Conservation (phyloP, 2,113 vertebrate genomes). For the Carassius gibelio region DNA sequence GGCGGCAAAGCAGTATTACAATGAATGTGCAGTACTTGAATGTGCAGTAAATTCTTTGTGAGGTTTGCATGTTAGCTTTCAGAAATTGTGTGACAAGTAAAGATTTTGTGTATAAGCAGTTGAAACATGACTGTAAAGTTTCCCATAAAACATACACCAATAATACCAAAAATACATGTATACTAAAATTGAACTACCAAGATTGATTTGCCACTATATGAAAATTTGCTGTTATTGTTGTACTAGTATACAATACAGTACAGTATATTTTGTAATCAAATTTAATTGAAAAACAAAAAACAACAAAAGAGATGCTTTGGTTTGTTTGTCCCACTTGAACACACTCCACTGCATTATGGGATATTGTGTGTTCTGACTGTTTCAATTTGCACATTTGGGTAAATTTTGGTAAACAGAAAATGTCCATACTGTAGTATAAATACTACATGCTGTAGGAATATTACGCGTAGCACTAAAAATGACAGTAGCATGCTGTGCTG, state of each 20-base stretch:
- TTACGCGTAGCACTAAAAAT: too few relatives aligned
- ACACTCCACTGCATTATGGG: background rate
- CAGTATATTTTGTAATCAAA: background rate
- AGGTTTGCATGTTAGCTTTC: too few relatives aligned
- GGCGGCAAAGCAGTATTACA: too few relatives aligned
- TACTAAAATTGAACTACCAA: too few relatives aligned
- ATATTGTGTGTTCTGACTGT: background rate
- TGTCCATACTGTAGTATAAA: background rate
- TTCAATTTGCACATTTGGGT: background rate
- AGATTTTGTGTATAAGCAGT: too few relatives aligned
- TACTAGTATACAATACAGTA: background rate
- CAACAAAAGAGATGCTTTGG: background rate
- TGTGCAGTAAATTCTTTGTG: too few relatives aligned
- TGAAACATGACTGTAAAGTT: background rate
- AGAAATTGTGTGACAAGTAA: too few relatives aligned
- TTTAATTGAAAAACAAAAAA: background rate
- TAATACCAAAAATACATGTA: too few relatives aligned
- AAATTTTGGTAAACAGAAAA: background rate
- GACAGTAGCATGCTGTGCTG: background rate
- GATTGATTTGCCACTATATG: too few relatives aligned
- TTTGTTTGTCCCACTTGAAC: background rate
- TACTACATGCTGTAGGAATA: background rate
- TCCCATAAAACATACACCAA: background rate
- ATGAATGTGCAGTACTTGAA: too few relatives aligned
- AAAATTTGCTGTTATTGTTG: background rate